Evolutionary conservation across 2,113 vertebrate species (phyloP).

Genomic region (Salvator merianae): DNA sequence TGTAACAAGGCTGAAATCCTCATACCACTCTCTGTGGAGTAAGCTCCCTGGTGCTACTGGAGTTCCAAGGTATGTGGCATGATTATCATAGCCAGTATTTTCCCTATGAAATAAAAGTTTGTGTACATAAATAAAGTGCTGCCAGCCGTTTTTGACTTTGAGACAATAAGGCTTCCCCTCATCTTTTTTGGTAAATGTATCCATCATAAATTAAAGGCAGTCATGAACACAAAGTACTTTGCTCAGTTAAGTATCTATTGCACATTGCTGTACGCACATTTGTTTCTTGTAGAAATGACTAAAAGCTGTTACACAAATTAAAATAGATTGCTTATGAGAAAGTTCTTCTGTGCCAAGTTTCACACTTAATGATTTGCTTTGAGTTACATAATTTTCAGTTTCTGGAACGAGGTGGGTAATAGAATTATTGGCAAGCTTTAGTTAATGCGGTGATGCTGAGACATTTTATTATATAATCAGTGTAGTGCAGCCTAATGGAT

Average conservation of each 20-base stretch:
- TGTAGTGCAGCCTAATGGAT: neutral
- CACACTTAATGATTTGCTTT: neutral
- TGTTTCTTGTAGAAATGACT: neutral
- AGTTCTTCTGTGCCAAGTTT: conserved; percentile 3
- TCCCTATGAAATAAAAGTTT: conserved; percentile 31
- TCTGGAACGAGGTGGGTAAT: conserved; percentile 17
- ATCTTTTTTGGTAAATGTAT: neutral
- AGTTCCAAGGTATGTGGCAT: conserved; percentile 10
- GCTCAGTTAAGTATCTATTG: conserved; percentile 10
- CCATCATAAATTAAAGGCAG: conserved; percentile 1
- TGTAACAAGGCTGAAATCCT: conserved; percentile 31
- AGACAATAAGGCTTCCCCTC: neutral
- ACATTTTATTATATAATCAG: conserved; percentile 8
- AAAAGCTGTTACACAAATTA: neutral
- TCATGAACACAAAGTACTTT: neutral
- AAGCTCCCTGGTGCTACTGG: neutral
- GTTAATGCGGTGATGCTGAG: neutral
- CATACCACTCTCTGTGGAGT: neutral
- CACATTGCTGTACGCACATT: neutral
- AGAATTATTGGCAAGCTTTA: conserved; percentile 22
- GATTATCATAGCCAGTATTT: conserved; percentile 5
- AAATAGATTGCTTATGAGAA: conserved; percentile 14
- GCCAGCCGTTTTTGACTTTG: neutral
- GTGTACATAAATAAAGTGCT: neutral
- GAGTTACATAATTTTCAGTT: conserved; percentile 14